Evolutionary conservation across 1,140 invertebrate genomes (phyloP), one percentile per base, ranked within the genome.

Genomic region (Magallana angulata): DNA sequence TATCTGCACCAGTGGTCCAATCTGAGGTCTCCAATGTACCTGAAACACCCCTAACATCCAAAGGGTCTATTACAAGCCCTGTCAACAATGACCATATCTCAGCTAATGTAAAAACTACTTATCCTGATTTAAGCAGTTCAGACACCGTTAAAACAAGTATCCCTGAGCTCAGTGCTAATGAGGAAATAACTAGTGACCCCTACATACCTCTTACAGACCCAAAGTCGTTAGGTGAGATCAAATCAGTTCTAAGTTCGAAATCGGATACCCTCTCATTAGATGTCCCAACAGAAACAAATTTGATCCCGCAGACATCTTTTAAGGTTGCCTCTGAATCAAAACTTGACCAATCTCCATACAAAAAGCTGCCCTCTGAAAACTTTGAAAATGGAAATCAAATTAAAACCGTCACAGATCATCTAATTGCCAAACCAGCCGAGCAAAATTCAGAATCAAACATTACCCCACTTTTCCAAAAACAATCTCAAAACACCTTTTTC

Each of bases 401-500:
- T 76, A 7, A 76, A 30, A 76, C 18, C 1, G 18, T 9, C 9
- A 12, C 24, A 3, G 11, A 76, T 2, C 18, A 36, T 30, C 68
- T 12, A 11, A 71, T 24, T 71, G 18, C 64, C 11, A 24, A 9
- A 11, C 9, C 64, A 71, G 8, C 18, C 3, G 24, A 76, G 2
- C 4, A 8, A 16, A 68, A 18, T 18, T 68, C 64, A 5, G 24
- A 68, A 68, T 24, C 64, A 8, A 76, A 76, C 68, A 24, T 76
- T 24, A 76, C 24, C 24, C 68, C 68, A 76, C 68, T 30, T 4
- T 76, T 76, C 24, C 24, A 76, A 76, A 18, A 76, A 36, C 24
- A 76, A 76, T 30, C 68, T 24, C 24, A 76, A 76, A 76, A 76
- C 24, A 76, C 68, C 4, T 76, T 76, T 30, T 76, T 36, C 24